Evolutionary conservation across 2,113 vertebrate species (phyloP).

Genomic region (Epinephelus cyanopodus): DNA sequence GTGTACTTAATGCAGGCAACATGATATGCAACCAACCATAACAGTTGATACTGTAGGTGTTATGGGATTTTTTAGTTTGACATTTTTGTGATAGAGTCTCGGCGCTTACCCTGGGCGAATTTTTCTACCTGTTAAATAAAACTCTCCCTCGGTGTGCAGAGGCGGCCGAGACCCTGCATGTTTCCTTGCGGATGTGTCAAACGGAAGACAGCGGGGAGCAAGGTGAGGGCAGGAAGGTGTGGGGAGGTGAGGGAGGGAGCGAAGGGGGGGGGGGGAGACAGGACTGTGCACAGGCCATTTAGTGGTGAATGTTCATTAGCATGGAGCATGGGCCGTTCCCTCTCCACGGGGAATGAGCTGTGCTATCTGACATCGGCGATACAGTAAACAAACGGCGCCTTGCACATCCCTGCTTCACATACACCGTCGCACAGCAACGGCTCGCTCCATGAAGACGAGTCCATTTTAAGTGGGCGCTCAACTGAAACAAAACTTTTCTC

Average conservation of each 20-base stretch:
- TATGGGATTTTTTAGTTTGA: slow-evolving; percentile 63
- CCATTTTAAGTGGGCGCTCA: slow-evolving; percentile 58
- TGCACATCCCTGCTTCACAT: slow-evolving; percentile 50
- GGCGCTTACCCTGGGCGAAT: slow-evolving; percentile 49
- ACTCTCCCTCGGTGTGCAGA: slow-evolving; percentile 58
- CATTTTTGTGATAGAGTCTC: slow-evolving; percentile 61
- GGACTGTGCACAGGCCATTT: slow-evolving; percentile 67
- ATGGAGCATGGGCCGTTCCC: slow-evolving; percentile 65
- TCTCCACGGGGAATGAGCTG: slow-evolving; percentile 59
- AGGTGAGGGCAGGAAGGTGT: slow-evolving; percentile 64
- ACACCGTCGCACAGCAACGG: slow-evolving; percentile 20
- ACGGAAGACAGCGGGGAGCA: slow-evolving; percentile 68
- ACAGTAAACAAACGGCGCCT: slow-evolving; percentile 73
- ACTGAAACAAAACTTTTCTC: slow-evolving; percentile 59
- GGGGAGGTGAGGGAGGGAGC: slow-evolving; percentile 28
- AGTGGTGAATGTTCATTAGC: slow-evolving; percentile 82
- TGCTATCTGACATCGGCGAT: slow-evolving; percentile 64
- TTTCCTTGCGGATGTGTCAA: slow-evolving; percentile 80
- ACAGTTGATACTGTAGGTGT: slow-evolving; percentile 65
- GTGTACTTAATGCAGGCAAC: slow-evolving; percentile 60
- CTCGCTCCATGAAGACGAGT: slow-evolving; percentile 40
- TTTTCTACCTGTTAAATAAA: slow-evolving; percentile 69
- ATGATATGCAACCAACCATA: slow-evolving; percentile 68
- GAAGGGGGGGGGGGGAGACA: slow-evolving; percentile 41
- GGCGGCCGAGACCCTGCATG: slow-evolving; percentile 68